Evolutionary conservation across 1,140 invertebrate species (phyloP).

Genomic region (Drepana arcuata): DNA sequence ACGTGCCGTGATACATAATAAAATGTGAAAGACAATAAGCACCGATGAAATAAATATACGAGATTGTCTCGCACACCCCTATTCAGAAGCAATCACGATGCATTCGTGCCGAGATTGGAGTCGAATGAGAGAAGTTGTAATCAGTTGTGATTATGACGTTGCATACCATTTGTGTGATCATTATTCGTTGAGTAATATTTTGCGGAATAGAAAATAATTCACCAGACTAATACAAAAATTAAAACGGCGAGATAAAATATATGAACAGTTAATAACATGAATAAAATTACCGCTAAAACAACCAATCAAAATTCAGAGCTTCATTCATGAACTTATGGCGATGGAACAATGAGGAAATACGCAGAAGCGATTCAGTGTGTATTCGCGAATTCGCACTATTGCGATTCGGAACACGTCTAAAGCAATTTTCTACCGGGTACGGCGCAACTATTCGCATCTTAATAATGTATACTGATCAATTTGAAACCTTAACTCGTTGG

Average conservation of each 20-base stretch:
- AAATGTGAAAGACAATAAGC: slow-evolving; percentile 3
- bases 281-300: slow-evolving; percentile 32
- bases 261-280: slow-evolving; percentile 9
- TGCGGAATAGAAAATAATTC: no score
- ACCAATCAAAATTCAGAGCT: slow-evolving; percentile 51
- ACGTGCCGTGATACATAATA: not conserved
- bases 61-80: slow-evolving; percentile 9
- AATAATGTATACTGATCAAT: slow-evolving; percentile 21
- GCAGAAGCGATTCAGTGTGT: slow-evolving; percentile 55
- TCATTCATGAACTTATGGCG: slow-evolving; percentile 49
- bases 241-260: not conserved
- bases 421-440: slow-evolving; percentile 44
- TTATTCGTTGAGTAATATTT: slow-evolving; percentile 14
- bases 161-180: slow-evolving; percentile 10
- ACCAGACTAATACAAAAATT: no score
- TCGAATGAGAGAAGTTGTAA: slow-evolving; percentile 11
- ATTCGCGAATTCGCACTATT: slow-evolving; percentile 57
- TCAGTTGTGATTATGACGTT: slow-evolving; percentile 14
- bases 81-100: slow-evolving; percentile 14
- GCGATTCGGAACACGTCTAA: slow-evolving; percentile 41
- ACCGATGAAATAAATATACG: no score
- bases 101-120: slow-evolving; percentile 11
- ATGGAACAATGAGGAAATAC: slow-evolving; percentile 65
- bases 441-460: slow-evolving; percentile 8
- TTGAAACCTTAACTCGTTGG: slow-evolving; percentile 26